Evolutionary conservation across 2,888 invertebrate species (phyloP).

Genomic region (Rhabditophanes sp.): DNA sequence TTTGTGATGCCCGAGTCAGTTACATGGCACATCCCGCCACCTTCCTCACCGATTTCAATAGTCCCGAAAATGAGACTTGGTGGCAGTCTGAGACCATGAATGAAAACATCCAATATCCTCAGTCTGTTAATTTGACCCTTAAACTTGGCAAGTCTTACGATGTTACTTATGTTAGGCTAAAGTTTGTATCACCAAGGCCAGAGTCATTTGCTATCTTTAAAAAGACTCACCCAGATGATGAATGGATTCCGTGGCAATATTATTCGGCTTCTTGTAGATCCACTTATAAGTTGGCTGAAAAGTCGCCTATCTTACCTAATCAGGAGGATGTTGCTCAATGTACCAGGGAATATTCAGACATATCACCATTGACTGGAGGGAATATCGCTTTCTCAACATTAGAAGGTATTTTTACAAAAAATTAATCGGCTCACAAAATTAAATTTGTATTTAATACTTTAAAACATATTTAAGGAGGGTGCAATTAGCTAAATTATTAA

Average conservation of each 20-base stretch:
- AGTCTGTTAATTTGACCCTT: constrained; percentile 76
- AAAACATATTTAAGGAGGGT: too few relatives aligned
- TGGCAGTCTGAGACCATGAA: constrained; percentile 97
- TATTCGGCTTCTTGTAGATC: constrained; percentile 72
- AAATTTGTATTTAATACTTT: too few relatives aligned
- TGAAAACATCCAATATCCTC: constrained; percentile 75
- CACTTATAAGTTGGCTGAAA: constrained; percentile 70
- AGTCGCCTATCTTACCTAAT: constrained; percentile 57
- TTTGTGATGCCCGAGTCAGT: constrained; percentile 32
- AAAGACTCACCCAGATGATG: constrained; percentile 54
- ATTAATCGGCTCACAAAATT: too few relatives aligned
- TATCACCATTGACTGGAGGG: constrained; percentile 80
- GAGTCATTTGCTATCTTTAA: constrained; percentile 93
- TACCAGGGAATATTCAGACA: constrained; percentile 83
- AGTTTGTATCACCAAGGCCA: constrained; percentile 84
- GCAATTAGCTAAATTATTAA: too few relatives aligned
- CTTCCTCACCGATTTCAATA: constrained; percentile 73
- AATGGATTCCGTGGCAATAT: constrained; percentile 53
- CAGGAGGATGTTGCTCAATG: constrained; percentile 83
- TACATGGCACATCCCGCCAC: constrained; percentile 26
- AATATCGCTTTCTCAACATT: constrained; percentile 49
- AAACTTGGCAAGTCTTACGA: constrained; percentile 83
- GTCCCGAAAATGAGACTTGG: constrained; percentile 76
- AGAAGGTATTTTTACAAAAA: too few relatives aligned
- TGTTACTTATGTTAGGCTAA: constrained; percentile 80